phyloP scores from a whole-genome alignment of 2,888 invertebrate genomes.

The Lycophotia porphyrea region DNA sequence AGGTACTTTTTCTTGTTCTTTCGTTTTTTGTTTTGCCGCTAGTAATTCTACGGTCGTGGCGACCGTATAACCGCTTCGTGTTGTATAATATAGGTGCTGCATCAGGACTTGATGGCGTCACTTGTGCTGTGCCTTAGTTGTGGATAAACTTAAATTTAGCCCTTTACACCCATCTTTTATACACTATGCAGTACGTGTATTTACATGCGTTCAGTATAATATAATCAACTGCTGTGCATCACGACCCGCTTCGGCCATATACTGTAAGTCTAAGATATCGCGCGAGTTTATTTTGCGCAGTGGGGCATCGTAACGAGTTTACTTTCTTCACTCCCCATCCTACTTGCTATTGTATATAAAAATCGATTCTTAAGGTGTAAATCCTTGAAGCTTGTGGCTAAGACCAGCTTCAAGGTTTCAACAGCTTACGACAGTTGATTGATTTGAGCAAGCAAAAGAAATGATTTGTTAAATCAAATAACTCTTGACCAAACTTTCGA shows the following conservation, averaged over 20 bases:
- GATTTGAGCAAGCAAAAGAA: slow-evolving; percentile 79
- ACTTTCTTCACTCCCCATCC: not conserved
- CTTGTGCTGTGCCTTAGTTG: not conserved
- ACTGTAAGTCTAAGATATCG: not conserved
- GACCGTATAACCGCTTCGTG: not conserved
- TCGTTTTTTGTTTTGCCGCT: not conserved
- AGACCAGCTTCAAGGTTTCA: not conserved
- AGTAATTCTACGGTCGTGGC: not conserved
- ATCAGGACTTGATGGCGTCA: not conserved
- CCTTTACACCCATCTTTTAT: not conserved
- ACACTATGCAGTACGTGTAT: not conserved
- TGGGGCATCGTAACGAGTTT: not conserved
- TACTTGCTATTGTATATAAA: not conserved
- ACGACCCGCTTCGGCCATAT: not conserved
- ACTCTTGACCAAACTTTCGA: slow-evolving; percentile 69
- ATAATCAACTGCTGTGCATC: not conserved
- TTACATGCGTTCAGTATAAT: not conserved
- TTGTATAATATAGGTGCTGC: not conserved
- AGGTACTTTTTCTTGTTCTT: not conserved
- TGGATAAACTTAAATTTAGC: not conserved
- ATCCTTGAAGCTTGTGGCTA: too few relatives aligned
- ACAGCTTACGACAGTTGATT: slow-evolving; percentile 66
- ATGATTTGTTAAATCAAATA: slow-evolving; percentile 68
- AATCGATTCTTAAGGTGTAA: not conserved
- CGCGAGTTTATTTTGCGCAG: not conserved